These are phyloP conservation scores for Daktulosphaira vitifoliae DNA, from an alignment of 1,140 invertebrate genomes.

Conservation along the genomic window DNA sequence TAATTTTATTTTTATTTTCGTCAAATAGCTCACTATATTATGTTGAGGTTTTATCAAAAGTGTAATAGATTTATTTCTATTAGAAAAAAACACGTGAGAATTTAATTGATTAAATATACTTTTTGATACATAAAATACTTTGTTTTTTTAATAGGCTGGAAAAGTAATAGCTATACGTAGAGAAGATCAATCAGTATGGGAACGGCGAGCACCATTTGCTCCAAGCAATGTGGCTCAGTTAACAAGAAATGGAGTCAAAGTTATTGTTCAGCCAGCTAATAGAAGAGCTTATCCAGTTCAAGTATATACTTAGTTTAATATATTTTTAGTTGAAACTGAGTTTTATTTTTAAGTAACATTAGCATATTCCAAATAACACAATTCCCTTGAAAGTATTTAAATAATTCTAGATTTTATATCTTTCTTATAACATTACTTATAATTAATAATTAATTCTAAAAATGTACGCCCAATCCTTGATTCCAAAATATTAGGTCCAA, in stretches of 20 bases:
- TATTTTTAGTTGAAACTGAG: too few species aligned
- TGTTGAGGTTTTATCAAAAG: conserved; percentile 13
- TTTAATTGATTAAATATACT: neutral
- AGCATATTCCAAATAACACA: too few species aligned
- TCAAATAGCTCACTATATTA: neutral
- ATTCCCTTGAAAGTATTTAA: too few species aligned
- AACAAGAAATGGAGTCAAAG: conserved; percentile 77
- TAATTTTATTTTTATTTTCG: too few species aligned
- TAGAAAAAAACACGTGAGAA: conserved; percentile 12
- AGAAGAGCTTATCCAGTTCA: conserved; percentile 93
- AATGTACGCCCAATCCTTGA: too few species aligned
- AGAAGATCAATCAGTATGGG: conserved; percentile 98
- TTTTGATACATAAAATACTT: neutral
- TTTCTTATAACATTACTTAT: too few species aligned
- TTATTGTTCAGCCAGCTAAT: conserved; percentile 97
- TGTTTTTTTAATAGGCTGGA: conserved; percentile 38
- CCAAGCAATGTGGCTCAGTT: conserved; percentile 84
- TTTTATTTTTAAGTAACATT: too few species aligned
- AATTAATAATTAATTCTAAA: too few species aligned
- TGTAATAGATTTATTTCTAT: neutral
- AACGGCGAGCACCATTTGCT: conserved; percentile 86
- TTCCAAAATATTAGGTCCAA: too few species aligned
- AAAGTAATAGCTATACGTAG: conserved; percentile 74
- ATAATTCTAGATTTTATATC: too few species aligned
- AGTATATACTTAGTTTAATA: too few species aligned